These are phyloP conservation scores for Smittia sp. DNA, from an alignment of 2,888 invertebrate species.

Conservation along the genomic window DNA sequence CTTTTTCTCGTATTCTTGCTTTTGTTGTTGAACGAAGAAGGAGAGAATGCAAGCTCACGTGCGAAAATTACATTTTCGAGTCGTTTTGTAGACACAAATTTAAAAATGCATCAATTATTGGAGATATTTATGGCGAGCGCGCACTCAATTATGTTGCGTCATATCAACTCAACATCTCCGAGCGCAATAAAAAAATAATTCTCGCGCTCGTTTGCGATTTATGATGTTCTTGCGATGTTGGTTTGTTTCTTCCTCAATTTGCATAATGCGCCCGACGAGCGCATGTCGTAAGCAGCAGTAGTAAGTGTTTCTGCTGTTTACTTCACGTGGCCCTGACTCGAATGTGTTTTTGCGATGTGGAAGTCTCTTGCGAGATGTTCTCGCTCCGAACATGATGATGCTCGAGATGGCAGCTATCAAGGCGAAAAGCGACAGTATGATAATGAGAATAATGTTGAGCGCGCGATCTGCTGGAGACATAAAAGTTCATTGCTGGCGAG, in stretches of 20 bases:
- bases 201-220: slow-evolving; percentile 16
- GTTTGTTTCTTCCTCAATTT: slow-evolving; percentile 16
- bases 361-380: slow-evolving; percentile 9
- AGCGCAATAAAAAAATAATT: background rate
- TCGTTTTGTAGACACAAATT: slow-evolving; percentile 36
- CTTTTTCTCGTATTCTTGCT: slow-evolving; percentile 11
- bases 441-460: slow-evolving; percentile 35
- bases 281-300: slow-evolving; percentile 8
- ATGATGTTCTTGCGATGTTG: slow-evolving; percentile 30
- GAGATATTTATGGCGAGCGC: slow-evolving; percentile 32
- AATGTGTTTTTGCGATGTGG: slow-evolving; percentile 16
- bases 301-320: slow-evolving; percentile 13
- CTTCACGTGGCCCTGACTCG: background rate
- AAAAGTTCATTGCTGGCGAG: slow-evolving; percentile 2
- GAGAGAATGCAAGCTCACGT: slow-evolving; percentile 33
- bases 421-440: slow-evolving; percentile 38
- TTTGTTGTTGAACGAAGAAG: slow-evolving; percentile 14
- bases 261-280: slow-evolving; percentile 18
- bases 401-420: slow-evolving; percentile 34
- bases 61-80: slow-evolving; percentile 37
- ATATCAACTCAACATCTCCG: slow-evolving; percentile 10
- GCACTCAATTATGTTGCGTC: slow-evolving; percentile 30
- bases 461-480: slow-evolving; percentile 9
- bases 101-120: slow-evolving; percentile 40
- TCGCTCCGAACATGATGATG: background rate